Evolutionary conservation across 2,888 invertebrate species (phyloP), one percentile per base, ranked within the genome.

Genomic region (Caenorhabditis parvicauda): DNA sequence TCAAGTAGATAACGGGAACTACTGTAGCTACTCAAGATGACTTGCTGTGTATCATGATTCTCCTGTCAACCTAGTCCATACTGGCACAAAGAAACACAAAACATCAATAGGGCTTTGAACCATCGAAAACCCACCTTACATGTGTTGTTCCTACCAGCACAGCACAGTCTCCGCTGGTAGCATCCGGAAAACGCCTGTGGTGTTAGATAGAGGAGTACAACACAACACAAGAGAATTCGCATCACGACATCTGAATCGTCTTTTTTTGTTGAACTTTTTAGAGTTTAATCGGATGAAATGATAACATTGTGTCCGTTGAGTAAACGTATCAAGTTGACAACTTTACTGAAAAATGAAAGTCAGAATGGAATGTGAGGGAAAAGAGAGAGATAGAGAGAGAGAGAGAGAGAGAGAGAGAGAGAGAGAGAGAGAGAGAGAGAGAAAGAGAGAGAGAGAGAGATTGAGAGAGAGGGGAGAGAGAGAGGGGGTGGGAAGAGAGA

Each of bases 71-170:
- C n/a, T n/a, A n/a, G n/a, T n/a, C n/a, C n/a, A n/a, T n/a, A n/a
- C n/a, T n/a, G n/a, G n/a, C n/a, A n/a, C n/a, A n/a, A n/a, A n/a
- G n/a, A n/a, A n/a, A n/a, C n/a, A n/a, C n/a, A n/a, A n/a, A n/a
- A n/a, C n/a, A n/a, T n/a, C n/a, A n/a, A n/a, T n/a, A n/a, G n/a
- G n/a, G n/a, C n/a, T n/a, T n/a, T n/a, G n/a, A n/a, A n/a, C n/a
- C n/a, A n/a, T n/a, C n/a, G n/a, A n/a, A n/a, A n/a, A 42, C 44
- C 9, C 14, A 67, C 64, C 52, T 60, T 59, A 47, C 74, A 73
- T 1, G 67, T 64, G 39, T 66, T 65, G 49, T 74, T 72, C 46
- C 71, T 46, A 24, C 75, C 75, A 21, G 56, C 7, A 60, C 75
- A 75, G 49, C 75, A 75, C 46, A 75, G 50, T 38, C 65, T 41